A percentile compares a stretch with the other conserved stretches of the same genome.
phyloP scores from a whole-genome alignment of 92 coral and sea anemone genomes.

The Actinernus sp. region DNA sequence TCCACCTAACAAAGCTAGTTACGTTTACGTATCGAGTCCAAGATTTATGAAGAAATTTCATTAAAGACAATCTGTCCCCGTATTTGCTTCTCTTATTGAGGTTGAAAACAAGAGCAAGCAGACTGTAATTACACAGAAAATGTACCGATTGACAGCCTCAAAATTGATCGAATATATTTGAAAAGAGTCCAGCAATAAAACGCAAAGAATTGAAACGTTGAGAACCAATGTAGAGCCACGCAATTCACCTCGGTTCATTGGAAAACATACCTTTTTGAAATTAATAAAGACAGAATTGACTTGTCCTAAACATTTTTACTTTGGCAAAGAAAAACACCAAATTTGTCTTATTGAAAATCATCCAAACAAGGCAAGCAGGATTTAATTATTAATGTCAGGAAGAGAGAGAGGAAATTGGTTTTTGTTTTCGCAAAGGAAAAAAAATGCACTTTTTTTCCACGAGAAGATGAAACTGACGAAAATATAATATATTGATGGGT shows the following conservation, averaged over 20 bases:
- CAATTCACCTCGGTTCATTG: too few species aligned
- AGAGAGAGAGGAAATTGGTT: background rate
- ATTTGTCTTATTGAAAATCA: conserved; percentile 1
- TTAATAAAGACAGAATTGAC: background rate
- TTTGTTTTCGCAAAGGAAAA: background rate
- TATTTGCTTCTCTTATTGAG: conserved; percentile 42
- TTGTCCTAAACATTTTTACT: background rate
- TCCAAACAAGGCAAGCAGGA: background rate
- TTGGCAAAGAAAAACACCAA: conserved; percentile 1
- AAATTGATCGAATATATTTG: background rate
- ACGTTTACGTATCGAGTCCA: background rate
- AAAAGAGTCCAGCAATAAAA: background rate
- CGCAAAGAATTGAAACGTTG: background rate
- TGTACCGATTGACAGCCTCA: too few species aligned
- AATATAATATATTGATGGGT: too few species aligned
- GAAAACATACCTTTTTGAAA: too few species aligned
- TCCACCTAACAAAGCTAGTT: background rate
- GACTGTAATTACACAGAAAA: conserved; percentile 18
- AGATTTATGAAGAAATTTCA: conserved; percentile 12
- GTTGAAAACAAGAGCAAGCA: conserved; percentile 43
- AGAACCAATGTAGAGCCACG: too few species aligned
- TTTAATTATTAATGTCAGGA: background rate
- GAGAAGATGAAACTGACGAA: background rate
- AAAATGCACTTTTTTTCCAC: background rate
- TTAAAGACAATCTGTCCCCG: conserved; percentile 32